Evolutionary conservation across 1,140 invertebrate species (phyloP).

Genomic region (Leucophenga varia): DNA sequence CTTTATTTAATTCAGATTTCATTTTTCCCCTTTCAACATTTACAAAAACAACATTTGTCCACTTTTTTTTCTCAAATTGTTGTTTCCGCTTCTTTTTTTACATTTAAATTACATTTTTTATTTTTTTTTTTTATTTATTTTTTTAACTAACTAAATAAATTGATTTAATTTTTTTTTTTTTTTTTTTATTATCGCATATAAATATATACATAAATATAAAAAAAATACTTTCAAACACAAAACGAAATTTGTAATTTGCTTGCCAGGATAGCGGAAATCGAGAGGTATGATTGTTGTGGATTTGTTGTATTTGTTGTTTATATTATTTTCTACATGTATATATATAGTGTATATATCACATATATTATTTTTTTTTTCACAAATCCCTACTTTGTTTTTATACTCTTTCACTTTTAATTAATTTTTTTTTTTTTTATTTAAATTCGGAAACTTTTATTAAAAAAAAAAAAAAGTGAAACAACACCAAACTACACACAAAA

Average conservation of each 20-base stretch:
- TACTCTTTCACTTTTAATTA: not conserved
- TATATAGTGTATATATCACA: too few relatives aligned
- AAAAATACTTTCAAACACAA: slow-evolving; percentile 34
- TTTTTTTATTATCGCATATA: slow-evolving; percentile 16
- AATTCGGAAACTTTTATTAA: too few relatives aligned
- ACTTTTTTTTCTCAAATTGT: too few relatives aligned
- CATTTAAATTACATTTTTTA: too few relatives aligned
- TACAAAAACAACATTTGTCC: not conserved
- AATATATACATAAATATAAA: slow-evolving; percentile 35
- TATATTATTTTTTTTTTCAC: not conserved
- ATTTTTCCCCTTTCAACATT: not conserved
- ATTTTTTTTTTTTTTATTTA: too few relatives aligned
- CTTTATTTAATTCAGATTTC: too few relatives aligned
- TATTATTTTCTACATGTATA: too few relatives aligned
- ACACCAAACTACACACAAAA: too few relatives aligned
- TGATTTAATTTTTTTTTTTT: too few relatives aligned
- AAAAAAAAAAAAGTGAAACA: too few relatives aligned
- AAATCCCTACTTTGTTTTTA: slow-evolving; percentile 7
- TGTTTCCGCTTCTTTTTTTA: too few relatives aligned
- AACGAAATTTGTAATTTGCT: slow-evolving; percentile 56
- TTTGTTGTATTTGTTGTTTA: slow-evolving; percentile 9
- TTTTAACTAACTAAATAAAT: slow-evolving; percentile 4
- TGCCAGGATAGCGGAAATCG: slow-evolving; percentile 57
- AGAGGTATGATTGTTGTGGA: slow-evolving; percentile 54
- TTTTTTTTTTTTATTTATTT: slow-evolving; percentile 5